Evolutionary conservation across 2,797 vertebrate genomes (phyloP).

Genomic region (Lycodopsis pacificus): DNA sequence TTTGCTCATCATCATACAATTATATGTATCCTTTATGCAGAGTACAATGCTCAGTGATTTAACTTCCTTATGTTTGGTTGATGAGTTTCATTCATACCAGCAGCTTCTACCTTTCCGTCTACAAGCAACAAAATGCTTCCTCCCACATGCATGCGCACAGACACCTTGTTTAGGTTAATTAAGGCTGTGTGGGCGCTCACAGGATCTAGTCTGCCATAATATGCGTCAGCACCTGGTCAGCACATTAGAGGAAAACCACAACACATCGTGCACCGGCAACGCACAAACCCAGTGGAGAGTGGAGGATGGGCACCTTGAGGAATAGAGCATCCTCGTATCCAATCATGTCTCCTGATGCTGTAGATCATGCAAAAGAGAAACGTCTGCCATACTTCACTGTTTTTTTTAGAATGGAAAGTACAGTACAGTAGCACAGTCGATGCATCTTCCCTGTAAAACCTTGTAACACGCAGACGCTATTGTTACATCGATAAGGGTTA

Average conservation of each 20-base stretch:
- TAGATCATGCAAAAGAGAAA: background rate
- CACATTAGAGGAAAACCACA: constrained; percentile 65
- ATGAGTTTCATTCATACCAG: constrained; percentile 24
- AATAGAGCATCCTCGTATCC: constrained; percentile 15
- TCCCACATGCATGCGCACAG: constrained; percentile 48
- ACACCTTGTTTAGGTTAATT: constrained; percentile 79
- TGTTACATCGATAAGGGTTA: background rate
- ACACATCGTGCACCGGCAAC: constrained; percentile 59
- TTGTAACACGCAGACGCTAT: background rate
- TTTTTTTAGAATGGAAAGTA: background rate
- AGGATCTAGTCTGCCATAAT: constrained; percentile 61
- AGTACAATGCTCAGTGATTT: background rate
- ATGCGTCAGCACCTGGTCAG: constrained; percentile 81
- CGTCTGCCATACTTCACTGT: background rate
- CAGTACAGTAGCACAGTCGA: background rate
- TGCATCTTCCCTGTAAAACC: background rate
- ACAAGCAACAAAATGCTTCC: constrained; percentile 21
- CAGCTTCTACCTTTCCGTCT: constrained; percentile 22
- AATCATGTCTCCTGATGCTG: background rate
- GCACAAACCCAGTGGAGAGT: constrained; percentile 58
- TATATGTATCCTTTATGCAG: background rate
- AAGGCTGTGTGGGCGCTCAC: constrained; percentile 60
- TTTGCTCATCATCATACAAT: constrained; percentile 1
- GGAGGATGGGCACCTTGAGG: constrained; percentile 16
- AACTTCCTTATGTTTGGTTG: constrained; percentile 23